phyloP scores from a whole-genome alignment of 2,797 vertebrate genomes.

The Brachyalestes nurse region DNA sequence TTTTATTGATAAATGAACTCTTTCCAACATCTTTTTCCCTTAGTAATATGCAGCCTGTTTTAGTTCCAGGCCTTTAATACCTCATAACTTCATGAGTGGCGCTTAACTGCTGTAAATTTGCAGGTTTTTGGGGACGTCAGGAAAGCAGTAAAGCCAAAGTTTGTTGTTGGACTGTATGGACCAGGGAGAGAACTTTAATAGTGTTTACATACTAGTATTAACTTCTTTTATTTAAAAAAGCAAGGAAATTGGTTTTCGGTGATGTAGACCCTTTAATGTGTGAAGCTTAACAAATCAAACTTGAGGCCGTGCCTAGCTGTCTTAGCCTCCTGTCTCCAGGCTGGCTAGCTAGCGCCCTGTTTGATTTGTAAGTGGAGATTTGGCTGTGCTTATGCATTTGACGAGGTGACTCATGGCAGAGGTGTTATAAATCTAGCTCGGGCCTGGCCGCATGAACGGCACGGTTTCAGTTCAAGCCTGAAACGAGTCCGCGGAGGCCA shows the following conservation, averaged over 20 bases:
- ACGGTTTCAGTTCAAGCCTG: constrained; percentile 21
- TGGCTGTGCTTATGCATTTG: constrained; percentile 15
- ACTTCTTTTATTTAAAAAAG: background rate
- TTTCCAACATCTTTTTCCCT: too few relatives aligned
- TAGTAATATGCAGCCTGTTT: too few relatives aligned
- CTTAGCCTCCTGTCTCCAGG: background rate
- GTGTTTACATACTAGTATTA: too few relatives aligned
- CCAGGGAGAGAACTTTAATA: too few relatives aligned
- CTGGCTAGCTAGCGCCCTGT: constrained; percentile 6
- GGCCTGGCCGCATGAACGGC: constrained; percentile 26
- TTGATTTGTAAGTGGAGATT: constrained; percentile 24
- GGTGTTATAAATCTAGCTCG: constrained; percentile 32
- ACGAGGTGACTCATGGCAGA: constrained; percentile 23
- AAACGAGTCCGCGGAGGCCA: background rate
- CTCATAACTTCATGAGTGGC: too few relatives aligned
- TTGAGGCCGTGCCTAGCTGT: background rate
- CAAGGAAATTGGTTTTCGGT: background rate
- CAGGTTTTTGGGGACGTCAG: too few relatives aligned
- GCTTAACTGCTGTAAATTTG: too few relatives aligned
- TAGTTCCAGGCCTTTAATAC: too few relatives aligned
- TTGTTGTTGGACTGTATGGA: too few relatives aligned
- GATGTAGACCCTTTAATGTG: background rate
- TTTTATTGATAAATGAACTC: too few relatives aligned
- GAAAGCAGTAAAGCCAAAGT: too few relatives aligned
- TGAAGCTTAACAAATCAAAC: background rate